phyloP scores from a whole-genome alignment of 1,140 invertebrate genomes.

The Eriocheir sinensis region DNA sequence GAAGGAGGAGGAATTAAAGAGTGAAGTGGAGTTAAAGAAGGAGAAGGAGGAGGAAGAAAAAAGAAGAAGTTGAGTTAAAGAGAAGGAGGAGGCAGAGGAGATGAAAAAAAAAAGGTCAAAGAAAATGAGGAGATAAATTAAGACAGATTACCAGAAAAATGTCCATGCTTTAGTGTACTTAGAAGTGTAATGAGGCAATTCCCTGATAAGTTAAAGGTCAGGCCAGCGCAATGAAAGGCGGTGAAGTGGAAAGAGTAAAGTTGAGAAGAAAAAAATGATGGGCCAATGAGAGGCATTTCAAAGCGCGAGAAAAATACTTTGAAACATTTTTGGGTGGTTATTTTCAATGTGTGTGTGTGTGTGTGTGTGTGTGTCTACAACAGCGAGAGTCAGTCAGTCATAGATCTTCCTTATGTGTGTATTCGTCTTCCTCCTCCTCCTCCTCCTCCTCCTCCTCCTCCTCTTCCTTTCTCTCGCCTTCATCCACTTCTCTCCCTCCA shows the following conservation, averaged over 20 bases:
- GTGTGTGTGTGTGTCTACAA: neutral
- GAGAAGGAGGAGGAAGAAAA: neutral
- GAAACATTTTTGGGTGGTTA: too few relatives aligned
- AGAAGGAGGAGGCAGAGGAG: neutral
- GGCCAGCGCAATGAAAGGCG: neutral
- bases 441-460: neutral
- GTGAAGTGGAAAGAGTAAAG: neutral
- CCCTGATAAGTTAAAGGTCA: neutral
- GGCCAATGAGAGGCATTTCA: neutral
- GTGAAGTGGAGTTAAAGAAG: too few relatives aligned
- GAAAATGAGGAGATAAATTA: too few relatives aligned
- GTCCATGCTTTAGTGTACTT: neutral
- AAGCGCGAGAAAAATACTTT: too few relatives aligned
- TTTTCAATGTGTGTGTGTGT: conserved; percentile 3
- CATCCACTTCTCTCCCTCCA: too few relatives aligned
- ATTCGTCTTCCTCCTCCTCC: neutral
- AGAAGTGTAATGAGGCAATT: neutral
- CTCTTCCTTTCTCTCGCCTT: too few relatives aligned
- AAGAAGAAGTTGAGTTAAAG: neutral
- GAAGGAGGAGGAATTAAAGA: neutral
- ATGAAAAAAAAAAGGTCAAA: neutral
- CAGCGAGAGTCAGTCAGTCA: neutral
- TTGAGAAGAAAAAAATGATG: neutral
- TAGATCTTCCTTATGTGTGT: conserved; percentile 24
- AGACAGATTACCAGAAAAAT: too few relatives aligned